A percentile compares a stretch with the other conserved stretches of the same genome.
Conservation (phyloP, 2,113 vertebrate genomes). For the Phylloscopus trochilus region DNA sequence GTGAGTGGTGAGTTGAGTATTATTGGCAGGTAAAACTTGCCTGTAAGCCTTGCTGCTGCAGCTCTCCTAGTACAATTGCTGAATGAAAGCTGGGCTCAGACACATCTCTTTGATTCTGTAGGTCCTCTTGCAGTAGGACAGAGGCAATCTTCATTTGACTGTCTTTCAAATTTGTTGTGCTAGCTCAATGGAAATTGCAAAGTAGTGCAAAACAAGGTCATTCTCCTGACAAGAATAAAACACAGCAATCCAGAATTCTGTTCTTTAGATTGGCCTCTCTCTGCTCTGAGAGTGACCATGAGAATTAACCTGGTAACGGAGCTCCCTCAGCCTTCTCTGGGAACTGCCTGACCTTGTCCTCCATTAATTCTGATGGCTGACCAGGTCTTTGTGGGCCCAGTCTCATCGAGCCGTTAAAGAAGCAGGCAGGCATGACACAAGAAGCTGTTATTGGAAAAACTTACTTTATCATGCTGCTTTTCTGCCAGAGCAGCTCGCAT, state of each 20-base stretch:
- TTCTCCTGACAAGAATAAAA: background rate
- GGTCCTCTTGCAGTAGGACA: background rate
- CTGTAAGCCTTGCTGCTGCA: background rate
- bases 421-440: background rate
- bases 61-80: background rate
- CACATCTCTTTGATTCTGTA: background rate
- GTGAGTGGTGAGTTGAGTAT: background rate
- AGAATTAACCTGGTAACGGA: fast-evolving
- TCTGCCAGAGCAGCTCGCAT: fast-evolving
- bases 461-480: background rate
- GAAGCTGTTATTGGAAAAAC: background rate
- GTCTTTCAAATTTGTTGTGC: background rate
- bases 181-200: background rate
- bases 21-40: background rate
- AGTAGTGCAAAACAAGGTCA: background rate
- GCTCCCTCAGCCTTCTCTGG: background rate
- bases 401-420: background rate
- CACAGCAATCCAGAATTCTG: background rate
- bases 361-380: background rate
- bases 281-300: background rate
- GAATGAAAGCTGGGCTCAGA: background rate
- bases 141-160: background rate
- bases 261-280: background rate
- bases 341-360: background rate
- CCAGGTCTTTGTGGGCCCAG: background rate